Conservation (phyloP, 2,113 vertebrate genomes). For the Cyprinus carpio region DNA sequence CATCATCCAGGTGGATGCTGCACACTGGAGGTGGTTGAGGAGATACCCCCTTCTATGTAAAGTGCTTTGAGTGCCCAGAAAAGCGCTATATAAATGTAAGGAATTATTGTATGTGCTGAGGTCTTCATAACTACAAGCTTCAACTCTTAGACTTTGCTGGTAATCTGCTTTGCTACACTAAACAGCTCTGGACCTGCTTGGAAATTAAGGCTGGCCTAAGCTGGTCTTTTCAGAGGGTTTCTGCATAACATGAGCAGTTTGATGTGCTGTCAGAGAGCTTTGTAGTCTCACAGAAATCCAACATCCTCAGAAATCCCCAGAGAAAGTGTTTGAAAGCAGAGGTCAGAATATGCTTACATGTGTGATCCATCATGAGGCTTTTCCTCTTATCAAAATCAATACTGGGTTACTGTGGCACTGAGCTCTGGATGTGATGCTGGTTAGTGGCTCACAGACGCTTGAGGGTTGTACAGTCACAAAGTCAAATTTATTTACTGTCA, state of each 20-base stretch:
- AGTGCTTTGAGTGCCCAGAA: too few relatives aligned
- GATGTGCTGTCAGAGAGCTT: constrained; percentile 7
- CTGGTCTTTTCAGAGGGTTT: not conserved
- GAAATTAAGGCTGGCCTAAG: not conserved
- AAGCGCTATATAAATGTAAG: too few relatives aligned
- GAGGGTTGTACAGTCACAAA: not conserved
- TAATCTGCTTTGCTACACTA: not conserved
- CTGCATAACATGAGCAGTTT: not conserved
- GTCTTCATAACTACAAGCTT: too few relatives aligned
- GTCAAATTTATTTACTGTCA: too few relatives aligned
- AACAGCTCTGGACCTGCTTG: not conserved
- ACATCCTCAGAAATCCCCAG: not conserved
- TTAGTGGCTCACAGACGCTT: not conserved
- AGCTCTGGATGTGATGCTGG: not conserved
- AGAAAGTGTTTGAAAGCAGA: not conserved
- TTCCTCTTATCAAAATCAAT: not conserved
- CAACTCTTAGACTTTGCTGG: not conserved
- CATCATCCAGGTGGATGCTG: too few relatives aligned
- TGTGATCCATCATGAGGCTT: not conserved
- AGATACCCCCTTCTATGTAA: too few relatives aligned
- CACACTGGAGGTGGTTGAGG: too few relatives aligned
- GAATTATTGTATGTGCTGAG: too few relatives aligned
- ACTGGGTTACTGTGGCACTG: not conserved
- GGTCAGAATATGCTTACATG: not conserved
- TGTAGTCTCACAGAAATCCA: not conserved